These are phyloP conservation scores for Nyctibius grandis DNA, from an alignment of 2,797 vertebrate species.

Conservation along the genomic window DNA sequence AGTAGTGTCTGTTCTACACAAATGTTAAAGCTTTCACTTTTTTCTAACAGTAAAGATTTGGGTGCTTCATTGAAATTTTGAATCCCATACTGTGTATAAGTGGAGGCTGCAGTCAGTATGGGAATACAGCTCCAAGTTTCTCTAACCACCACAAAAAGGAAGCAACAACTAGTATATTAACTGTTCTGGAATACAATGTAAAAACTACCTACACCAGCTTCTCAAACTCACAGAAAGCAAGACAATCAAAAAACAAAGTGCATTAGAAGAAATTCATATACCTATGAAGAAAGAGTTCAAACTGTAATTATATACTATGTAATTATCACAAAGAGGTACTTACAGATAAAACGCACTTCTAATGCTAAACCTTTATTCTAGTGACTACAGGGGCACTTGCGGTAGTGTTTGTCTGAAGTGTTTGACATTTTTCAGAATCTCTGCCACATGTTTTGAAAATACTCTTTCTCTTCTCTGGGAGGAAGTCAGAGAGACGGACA, in stretches of 20 bases:
- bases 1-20: neutral
- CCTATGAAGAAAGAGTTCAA: neutral
- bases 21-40: neutral
- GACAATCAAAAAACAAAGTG: neutral
- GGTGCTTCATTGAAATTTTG: neutral
- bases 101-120: accelerated
- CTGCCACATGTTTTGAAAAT: neutral
- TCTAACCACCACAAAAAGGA: neutral
- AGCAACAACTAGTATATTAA: neutral
- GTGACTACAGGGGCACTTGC: neutral
- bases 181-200: neutral
- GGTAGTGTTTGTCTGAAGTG: neutral
- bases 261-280: neutral
- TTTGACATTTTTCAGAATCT: neutral
- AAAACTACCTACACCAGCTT: neutral
- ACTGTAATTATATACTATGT: neutral
- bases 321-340: neutral
- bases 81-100: neutral
- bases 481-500: neutral
- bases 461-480: neutral
- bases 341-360: neutral
- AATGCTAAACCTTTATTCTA: neutral
- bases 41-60: neutral
- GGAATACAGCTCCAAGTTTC: neutral
- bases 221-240: neutral